phyloP scores from a whole-genome alignment of 1,140 invertebrate genomes.

The Megalopta genalis region DNA sequence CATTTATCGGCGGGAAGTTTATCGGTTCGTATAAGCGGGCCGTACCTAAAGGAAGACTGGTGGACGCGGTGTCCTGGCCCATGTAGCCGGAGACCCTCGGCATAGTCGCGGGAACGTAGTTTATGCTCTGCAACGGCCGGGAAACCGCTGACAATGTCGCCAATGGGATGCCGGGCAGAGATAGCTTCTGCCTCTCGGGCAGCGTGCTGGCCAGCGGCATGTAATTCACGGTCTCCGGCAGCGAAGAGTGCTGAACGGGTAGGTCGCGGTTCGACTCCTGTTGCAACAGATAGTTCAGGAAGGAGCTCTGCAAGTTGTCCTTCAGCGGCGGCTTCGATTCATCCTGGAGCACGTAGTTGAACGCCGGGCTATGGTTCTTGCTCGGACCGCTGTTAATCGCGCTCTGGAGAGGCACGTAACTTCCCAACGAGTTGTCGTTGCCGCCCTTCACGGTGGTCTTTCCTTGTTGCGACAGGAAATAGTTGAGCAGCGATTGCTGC shows the following conservation, averaged over 20 bases:
- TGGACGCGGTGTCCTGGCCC: neutral
- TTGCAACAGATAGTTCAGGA: slow-evolving; percentile 43
- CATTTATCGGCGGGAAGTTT: neutral
- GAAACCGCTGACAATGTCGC: slow-evolving; percentile 57
- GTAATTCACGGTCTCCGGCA: slow-evolving; percentile 57
- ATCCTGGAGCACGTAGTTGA: slow-evolving; percentile 35
- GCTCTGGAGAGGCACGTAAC: neutral
- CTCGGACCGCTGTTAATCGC: slow-evolving; percentile 2
- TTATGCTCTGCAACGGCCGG: slow-evolving; percentile 43
- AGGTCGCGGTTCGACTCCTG: slow-evolving; percentile 8
- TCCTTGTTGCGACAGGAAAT: slow-evolving; percentile 1
- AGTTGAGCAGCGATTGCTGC: neutral
- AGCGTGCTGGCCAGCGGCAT: slow-evolving; percentile 38
- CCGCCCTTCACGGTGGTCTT: slow-evolving; percentile 20
- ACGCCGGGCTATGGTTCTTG: slow-evolving; percentile 5
- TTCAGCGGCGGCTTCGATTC: slow-evolving; percentile 40
- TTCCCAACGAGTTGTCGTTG: neutral
- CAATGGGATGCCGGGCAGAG: slow-evolving; percentile 44
- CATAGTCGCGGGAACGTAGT: slow-evolving; percentile 34
- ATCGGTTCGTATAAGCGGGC: slow-evolving; percentile 2
- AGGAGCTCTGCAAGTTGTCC: slow-evolving; percentile 34
- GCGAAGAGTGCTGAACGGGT: slow-evolving; percentile 44
- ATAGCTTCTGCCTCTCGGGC: slow-evolving; percentile 33
- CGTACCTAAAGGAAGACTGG: slow-evolving; percentile 34
- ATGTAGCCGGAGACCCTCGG: slow-evolving; percentile 29